These are phyloP conservation scores for Oryzaephilus surinamensis DNA, from an alignment of 1,140 invertebrate species.

Conservation along the genomic window DNA sequence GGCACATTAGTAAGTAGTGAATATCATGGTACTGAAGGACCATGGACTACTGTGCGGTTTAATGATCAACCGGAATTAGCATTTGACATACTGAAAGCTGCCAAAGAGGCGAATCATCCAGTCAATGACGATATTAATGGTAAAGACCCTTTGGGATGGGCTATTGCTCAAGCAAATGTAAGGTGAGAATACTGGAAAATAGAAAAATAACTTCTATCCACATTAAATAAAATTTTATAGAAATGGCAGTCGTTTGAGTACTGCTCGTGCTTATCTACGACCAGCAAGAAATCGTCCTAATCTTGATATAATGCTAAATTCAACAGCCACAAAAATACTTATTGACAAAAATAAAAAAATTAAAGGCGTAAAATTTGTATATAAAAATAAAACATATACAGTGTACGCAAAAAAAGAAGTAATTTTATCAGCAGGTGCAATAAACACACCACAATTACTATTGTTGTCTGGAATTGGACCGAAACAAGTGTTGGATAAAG, in stretches of 20 bases:
- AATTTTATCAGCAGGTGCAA: constrained; percentile 44
- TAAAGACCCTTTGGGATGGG: constrained; percentile 34
- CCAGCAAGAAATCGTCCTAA: constrained; percentile 50
- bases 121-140: constrained; percentile 50
- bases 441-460: constrained; percentile 48
- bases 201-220: too few relatives aligned
- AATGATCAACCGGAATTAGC: constrained; percentile 42
- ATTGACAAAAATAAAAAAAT: constrained; percentile 20
- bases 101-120: constrained; percentile 42
- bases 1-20: constrained; percentile 33
- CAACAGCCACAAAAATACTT: constrained; percentile 47
- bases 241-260: constrained; percentile 54
- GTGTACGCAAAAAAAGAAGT: constrained; percentile 43
- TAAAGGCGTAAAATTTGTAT: constrained; percentile 36
- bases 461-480: constrained; percentile 50
- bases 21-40: constrained; percentile 39
- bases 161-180: constrained; percentile 31
- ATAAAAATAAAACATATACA: constrained; percentile 33
- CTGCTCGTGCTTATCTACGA: constrained; percentile 50
- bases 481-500: constrained; percentile 37
- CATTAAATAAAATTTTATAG: too few relatives aligned
- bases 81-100: constrained; percentile 48
- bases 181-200: constrained; percentile 26
- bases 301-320: constrained; percentile 55
- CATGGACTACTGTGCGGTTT: constrained; percentile 40